Percentiles rank a stretch among this genome's conserved stretches.
Conservation (phyloP, 1,140 invertebrate species). For the Drepana arcuata region DNA sequence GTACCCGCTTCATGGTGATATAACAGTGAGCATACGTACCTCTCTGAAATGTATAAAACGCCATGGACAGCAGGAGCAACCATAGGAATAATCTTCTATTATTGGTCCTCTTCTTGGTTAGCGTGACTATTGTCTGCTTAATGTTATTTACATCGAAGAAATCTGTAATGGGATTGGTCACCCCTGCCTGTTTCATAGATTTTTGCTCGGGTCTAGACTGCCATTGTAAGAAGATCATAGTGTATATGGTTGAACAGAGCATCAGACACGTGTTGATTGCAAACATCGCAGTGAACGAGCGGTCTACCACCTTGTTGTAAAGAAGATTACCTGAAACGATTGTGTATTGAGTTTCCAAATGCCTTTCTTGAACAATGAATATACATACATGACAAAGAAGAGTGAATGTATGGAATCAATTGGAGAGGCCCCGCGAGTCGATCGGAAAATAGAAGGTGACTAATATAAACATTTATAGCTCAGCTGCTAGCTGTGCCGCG, state of each 20-base stretch:
- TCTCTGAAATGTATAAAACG: constrained; percentile 83
- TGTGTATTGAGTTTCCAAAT: constrained; percentile 1
- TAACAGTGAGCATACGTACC: too few relatives aligned
- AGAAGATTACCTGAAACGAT: constrained; percentile 38
- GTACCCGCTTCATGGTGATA: too few relatives aligned
- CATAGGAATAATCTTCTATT: constrained; percentile 75
- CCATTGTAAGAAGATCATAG: constrained; percentile 75
- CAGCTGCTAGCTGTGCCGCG: too few relatives aligned
- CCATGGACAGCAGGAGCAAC: constrained; percentile 79
- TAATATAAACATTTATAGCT: too few relatives aligned
- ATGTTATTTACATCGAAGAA: constrained; percentile 81
- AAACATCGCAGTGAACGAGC: constrained; percentile 81
- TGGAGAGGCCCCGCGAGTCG: too few relatives aligned
- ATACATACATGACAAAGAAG: too few relatives aligned
- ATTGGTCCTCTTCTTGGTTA: constrained; percentile 71
- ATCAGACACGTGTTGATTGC: constrained; percentile 76
- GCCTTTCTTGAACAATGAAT: constrained; percentile 2
- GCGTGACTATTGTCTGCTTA: constrained; percentile 72
- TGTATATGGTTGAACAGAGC: constrained; percentile 75
- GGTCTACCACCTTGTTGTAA: constrained; percentile 55
- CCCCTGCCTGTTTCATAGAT: constrained; percentile 68
- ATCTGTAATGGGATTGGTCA: constrained; percentile 74
- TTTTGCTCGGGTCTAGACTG: constrained; percentile 76
- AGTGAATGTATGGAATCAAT: too few relatives aligned
- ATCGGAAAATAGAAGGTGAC: too few relatives aligned